These are phyloP conservation scores for Trachelus tabidus DNA, from an alignment of 2,888 invertebrate species.

Conservation along the genomic window DNA sequence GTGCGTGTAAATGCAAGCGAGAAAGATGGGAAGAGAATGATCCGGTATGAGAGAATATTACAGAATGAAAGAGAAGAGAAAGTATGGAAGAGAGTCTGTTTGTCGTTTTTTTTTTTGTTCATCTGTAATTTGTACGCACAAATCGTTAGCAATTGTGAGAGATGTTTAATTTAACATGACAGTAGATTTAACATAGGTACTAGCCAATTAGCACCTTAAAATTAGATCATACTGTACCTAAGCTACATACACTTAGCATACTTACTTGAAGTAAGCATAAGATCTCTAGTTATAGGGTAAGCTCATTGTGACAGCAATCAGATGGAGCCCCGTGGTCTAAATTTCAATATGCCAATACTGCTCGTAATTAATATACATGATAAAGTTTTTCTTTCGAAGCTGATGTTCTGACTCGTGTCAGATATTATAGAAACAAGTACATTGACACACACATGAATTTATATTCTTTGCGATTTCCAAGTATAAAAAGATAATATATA, in stretches of 20 bases:
- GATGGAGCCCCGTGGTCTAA: constrained; percentile 46
- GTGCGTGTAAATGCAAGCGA: background rate
- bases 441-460: background rate
- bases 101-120: background rate
- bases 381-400: background rate
- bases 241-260: constrained; percentile 45
- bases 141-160: constrained; percentile 15
- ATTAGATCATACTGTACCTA: constrained; percentile 39
- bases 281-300: constrained; percentile 51
- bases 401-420: background rate
- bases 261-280: constrained; percentile 33
- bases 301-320: constrained; percentile 64
- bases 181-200: constrained; percentile 25
- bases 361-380: background rate
- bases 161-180: constrained; percentile 25
- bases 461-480: background rate
- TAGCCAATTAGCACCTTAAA: constrained; percentile 45
- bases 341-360: constrained; percentile 16
- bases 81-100: background rate
- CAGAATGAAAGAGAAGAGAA: background rate
- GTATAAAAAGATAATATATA: background rate
- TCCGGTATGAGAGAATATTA: background rate
- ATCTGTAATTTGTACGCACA: constrained; percentile 16
- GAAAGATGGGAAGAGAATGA: background rate
- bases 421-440: background rate